phyloP scores from a whole-genome alignment of 2,888 invertebrate genomes.

The Ophion ellenae region DNA sequence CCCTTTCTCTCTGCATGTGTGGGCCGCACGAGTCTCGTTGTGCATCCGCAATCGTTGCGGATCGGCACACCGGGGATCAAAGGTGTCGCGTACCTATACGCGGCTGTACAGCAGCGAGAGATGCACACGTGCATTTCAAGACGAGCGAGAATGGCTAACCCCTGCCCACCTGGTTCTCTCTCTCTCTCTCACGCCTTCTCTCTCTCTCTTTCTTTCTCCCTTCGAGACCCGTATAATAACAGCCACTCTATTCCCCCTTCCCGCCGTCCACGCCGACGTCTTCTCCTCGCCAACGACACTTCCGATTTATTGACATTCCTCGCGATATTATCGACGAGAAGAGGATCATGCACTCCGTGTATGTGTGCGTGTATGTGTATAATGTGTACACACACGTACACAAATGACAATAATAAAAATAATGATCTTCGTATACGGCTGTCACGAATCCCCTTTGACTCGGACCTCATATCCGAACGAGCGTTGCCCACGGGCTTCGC shows the following conservation, averaged over 20 bases:
- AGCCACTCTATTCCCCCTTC: conserved; percentile 22
- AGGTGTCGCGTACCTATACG: conserved; percentile 55
- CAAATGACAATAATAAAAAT: conserved; percentile 10
- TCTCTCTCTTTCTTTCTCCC: conserved; percentile 30
- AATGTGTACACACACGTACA: not conserved
- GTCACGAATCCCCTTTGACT: not conserved
- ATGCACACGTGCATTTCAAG: conserved; percentile 48
- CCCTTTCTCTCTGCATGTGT: not conserved
- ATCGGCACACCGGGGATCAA: conserved; percentile 64
- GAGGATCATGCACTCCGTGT: not conserved
- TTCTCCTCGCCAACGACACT: conserved; percentile 28
- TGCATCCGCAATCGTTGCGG: conserved; percentile 60
- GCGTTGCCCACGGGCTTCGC: not conserved
- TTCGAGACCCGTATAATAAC: conserved; percentile 3
- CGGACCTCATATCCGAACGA: not conserved
- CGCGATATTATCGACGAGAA: conserved; percentile 22
- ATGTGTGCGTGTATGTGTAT: not conserved
- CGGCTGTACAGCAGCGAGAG: conserved; percentile 13
- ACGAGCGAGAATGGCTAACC: conserved; percentile 32
- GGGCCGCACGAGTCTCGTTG: conserved; percentile 27
- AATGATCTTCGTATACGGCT: not conserved
- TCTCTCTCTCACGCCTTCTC: conserved; percentile 30
- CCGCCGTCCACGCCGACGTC: not conserved
- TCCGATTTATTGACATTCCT: conserved; percentile 48
- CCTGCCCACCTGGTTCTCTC: conserved; percentile 56